Base-by-base conservation (phyloP, 2,888 invertebrate genomes). In the Leptopterna dolabrata region DNA sequence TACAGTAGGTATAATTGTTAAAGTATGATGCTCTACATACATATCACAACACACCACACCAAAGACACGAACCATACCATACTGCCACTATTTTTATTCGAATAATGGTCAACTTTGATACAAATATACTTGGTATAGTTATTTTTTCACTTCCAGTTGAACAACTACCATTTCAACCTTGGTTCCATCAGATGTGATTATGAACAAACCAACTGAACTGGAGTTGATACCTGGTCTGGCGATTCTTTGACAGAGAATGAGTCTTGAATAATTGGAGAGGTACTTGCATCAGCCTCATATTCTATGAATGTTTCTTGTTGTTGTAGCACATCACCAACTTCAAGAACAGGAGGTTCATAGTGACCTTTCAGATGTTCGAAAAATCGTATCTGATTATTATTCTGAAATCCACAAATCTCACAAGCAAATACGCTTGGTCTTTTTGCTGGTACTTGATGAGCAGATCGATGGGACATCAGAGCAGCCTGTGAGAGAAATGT, bases 311-410 rank as follows among this genome's bases (percentile, higher is more conserved):
- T 81, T 29, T 82, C 71, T 51, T 86, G 83, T 36, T 73, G 55
- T n/a, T 73, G 76, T 19, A 85, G 63, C 1, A 29, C 85, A 70
- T 87, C 81, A 51, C 63, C 24, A 27, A 88, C 88, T 55, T 78
- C 30, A 27, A 86, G 30, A 24, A 87, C 78, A 14, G 86, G 80
- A 0, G 91, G 91, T 91, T 96, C 96, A 91, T 96, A 96, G 91
- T 96, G 96, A 88, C 94, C 94, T 92, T 96, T 97, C 9, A 97
- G 93, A 91, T 97, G 97, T 87, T 96, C 95, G 92, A 95, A 97
- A 92, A 97, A 97, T 91, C 95, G 95, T 24, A 97, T 92, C 91
- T 97, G 97, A 88, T 96, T 95, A 43, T 94, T 94, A 91, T 95
- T 95, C 89, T 93, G 94, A 89, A 94, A 94, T n/a, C 94, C 95